A percentile compares a stretch with the other conserved stretches of the same genome.
These are phyloP conservation scores for Amphimedon queenslandica DNA, from an alignment of 37 sponge, comb jelly and placozoan genomes.

Conservation along the genomic window DNA sequence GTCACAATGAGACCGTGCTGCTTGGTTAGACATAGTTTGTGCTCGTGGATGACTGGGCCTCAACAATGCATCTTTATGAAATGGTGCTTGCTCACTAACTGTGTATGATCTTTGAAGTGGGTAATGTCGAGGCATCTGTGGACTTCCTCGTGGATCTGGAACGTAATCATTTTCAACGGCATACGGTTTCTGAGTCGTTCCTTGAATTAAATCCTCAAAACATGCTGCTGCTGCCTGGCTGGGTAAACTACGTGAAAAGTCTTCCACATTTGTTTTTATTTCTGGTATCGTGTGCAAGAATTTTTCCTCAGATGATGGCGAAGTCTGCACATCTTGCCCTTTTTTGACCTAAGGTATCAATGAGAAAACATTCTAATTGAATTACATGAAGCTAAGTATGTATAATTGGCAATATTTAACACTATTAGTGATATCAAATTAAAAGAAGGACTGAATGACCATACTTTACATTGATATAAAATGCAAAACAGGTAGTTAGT, in stretches of 20 bases:
- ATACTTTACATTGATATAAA: too few species aligned
- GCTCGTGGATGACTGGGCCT: background rate
- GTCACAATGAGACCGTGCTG: background rate
- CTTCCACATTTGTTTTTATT: background rate
- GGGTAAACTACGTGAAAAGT: background rate
- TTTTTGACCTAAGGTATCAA: too few species aligned
- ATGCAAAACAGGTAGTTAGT: too few species aligned
- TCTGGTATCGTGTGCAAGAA: background rate
- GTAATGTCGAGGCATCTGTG: conserved; percentile 17
- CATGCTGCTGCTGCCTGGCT: background rate
- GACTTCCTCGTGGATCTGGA: conserved; percentile 50
- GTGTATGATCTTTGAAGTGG: conserved; percentile 28
- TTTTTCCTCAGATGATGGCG: too few species aligned
- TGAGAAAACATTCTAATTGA: too few species aligned
- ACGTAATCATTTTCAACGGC: conserved; percentile 58
- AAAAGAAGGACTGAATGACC: too few species aligned
- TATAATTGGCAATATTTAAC: too few species aligned
- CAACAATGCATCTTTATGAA: background rate
- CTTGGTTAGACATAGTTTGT: background rate
- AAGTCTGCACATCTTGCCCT: too few species aligned
- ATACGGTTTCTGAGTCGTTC: background rate
- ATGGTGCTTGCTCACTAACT: background rate
- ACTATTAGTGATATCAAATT: too few species aligned
- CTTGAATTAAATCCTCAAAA: background rate
- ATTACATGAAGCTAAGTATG: too few species aligned